Conservation (phyloP, 2,797 vertebrate genomes). For the Bradypodion ventrale region DNA sequence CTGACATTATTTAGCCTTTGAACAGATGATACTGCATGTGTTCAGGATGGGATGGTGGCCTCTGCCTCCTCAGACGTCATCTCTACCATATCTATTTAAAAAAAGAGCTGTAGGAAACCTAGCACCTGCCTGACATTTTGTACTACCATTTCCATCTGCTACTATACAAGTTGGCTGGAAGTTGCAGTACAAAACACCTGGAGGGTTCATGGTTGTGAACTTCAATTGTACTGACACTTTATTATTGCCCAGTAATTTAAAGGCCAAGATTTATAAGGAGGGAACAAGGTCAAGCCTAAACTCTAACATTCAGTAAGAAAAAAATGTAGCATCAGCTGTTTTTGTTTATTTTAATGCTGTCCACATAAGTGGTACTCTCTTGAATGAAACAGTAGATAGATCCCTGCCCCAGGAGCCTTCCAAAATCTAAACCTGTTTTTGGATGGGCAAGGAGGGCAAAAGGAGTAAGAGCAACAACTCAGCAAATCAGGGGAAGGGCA, state of each 20-base stretch:
- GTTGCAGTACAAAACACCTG: not conserved
- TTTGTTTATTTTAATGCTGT: not conserved
- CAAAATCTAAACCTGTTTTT: not conserved
- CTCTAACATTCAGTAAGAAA: not conserved
- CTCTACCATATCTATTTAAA: not conserved
- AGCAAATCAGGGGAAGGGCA: not conserved
- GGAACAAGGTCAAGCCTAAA: not conserved
- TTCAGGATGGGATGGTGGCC: not conserved
- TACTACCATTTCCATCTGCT: not conserved
- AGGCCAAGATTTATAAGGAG: not conserved
- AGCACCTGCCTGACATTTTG: not conserved
- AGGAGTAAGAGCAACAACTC: not conserved
- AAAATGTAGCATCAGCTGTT: not conserved
- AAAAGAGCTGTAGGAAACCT: not conserved
- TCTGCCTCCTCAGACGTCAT: not conserved
- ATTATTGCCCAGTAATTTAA: not conserved
- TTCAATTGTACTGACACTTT: not conserved
- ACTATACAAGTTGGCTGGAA: not conserved
- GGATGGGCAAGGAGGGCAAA: no score
- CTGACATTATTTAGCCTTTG: no score
- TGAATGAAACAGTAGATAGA: not conserved
- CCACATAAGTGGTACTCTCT: not conserved
- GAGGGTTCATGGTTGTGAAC: not conserved
- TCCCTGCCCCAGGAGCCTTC: not conserved
- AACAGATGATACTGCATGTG: no score